Evolutionary conservation across 1,140 invertebrate genomes (phyloP), one percentile per base, ranked within the genome.

Genomic region (Trichogramma pretiosum): DNA sequence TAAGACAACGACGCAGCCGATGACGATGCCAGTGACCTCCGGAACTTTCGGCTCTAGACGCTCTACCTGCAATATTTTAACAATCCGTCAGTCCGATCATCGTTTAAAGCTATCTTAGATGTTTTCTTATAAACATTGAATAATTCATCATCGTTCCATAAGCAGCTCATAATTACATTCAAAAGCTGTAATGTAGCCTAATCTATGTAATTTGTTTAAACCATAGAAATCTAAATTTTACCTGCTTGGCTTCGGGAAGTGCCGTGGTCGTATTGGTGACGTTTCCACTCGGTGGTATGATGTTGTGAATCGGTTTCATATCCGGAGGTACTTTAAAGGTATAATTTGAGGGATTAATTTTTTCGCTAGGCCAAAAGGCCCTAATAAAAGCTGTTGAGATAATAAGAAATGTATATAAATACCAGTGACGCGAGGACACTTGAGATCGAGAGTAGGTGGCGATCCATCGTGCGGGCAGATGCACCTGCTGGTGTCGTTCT

Each of bases 391-490:
- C n/a, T n/a, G n/a, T n/a, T n/a, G n/a, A n/a, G n/a, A n/a, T n/a
- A n/a, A n/a, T n/a, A n/a, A n/a, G n/a, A n/a, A 5, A 40, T 10
- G 18, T 19, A 30, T 40, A 42, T 32, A 30, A 55, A 52, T 59
- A 77, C 75, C 76, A 62, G 73, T 78, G 54, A 67, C 62, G 60
- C 79, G 76, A 53, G 80, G 79, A 58, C 82, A 85, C 55, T 73
- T 77, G 38, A 79, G 72, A 55, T 81, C 77, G 26, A 68, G 60
- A 13, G 78, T 82, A 10, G 81, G 77, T 2, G 72, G 68, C 10
- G 74, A 74, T 5, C 64, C 71, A 54, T 81, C 81, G 43, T 82
- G 77, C 5, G 81, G 79, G 62, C 82, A 85, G 4, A 83, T 63
- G 55, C 82, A 85, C 42, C 79, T 77, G 2, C 67, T 70, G 5